phyloP scores from a whole-genome alignment of 2,888 invertebrate genomes.

The Thecophora atra region DNA sequence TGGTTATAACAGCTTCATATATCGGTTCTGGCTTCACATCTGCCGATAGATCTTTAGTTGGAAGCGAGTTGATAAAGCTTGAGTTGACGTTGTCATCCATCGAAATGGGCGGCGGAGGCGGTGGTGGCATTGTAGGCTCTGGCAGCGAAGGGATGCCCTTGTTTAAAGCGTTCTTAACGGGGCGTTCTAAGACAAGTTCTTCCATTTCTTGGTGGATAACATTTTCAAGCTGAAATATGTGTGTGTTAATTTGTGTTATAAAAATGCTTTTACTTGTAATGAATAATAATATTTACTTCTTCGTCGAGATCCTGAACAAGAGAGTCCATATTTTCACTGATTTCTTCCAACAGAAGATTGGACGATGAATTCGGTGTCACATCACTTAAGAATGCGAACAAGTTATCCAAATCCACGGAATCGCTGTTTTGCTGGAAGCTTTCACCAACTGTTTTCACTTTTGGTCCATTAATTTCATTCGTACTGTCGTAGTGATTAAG shows the following conservation, averaged over 20 bases:
- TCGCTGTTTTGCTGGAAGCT: constrained; percentile 68
- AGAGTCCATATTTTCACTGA: constrained; percentile 85
- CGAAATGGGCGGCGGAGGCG: constrained; percentile 69
- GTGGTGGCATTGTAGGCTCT: constrained; percentile 80
- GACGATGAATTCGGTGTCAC: constrained; percentile 72
- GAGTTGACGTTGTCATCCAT: constrained; percentile 6
- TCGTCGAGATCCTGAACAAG: constrained; percentile 83
- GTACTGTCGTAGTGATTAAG: constrained; percentile 53
- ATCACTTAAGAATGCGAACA: constrained; percentile 90
- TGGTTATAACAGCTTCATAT: constrained; percentile 85
- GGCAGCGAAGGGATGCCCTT: constrained; percentile 73
- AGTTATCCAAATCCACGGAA: constrained; percentile 86
- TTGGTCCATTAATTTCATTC: constrained; percentile 48
- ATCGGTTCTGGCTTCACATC: constrained; percentile 74
- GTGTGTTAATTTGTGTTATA: too few relatives aligned
- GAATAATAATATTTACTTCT: constrained; percentile 74
- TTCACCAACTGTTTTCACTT: constrained; percentile 50
- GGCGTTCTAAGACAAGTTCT: constrained; percentile 20
- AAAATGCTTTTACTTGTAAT: too few relatives aligned
- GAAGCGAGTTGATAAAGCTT: background rate
- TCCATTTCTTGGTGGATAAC: constrained; percentile 31
- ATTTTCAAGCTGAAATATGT: constrained; percentile 33
- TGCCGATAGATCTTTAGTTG: background rate
- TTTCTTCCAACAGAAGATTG: constrained; percentile 80
- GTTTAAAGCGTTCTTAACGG: constrained; percentile 38